These are phyloP conservation scores for Oikopleura albicans DNA, from an alignment of 23 tunicate species.

Conservation along the genomic window DNA sequence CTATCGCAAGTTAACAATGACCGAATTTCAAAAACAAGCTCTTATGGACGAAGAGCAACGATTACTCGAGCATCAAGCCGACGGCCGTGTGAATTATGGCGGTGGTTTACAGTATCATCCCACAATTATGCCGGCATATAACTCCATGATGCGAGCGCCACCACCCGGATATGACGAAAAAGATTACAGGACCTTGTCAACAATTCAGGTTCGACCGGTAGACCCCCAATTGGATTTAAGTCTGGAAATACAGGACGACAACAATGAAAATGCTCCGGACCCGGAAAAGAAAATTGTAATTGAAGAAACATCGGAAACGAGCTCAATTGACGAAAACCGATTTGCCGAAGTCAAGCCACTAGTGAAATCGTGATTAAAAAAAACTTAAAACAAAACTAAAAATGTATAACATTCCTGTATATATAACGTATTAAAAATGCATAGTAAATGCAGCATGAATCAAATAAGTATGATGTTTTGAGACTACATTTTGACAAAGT, in stretches of 20 bases:
- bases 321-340: not conserved
- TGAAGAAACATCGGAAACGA: not conserved
- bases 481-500: too few relatives aligned
- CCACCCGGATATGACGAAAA: not conserved
- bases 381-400: too few relatives aligned
- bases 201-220: not conserved
- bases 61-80: not conserved
- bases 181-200: not conserved
- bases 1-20: not conserved
- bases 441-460: too few relatives aligned
- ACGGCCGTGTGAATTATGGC: not conserved
- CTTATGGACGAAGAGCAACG: not conserved
- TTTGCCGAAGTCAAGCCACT: not conserved
- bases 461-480: too few relatives aligned
- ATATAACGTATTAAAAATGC: too few relatives aligned
- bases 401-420: too few relatives aligned
- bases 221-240: not conserved
- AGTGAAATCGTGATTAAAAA: not conserved
- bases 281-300: not conserved
- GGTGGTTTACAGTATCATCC: not conserved
- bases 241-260: too few relatives aligned
- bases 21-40: not conserved
- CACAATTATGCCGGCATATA: not conserved
- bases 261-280: too few relatives aligned
- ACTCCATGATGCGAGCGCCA: not conserved